Evolutionary conservation across 2,888 invertebrate species (phyloP), one percentile per base, ranked within the genome.

Genomic region (Drosophila demipolita): DNA sequence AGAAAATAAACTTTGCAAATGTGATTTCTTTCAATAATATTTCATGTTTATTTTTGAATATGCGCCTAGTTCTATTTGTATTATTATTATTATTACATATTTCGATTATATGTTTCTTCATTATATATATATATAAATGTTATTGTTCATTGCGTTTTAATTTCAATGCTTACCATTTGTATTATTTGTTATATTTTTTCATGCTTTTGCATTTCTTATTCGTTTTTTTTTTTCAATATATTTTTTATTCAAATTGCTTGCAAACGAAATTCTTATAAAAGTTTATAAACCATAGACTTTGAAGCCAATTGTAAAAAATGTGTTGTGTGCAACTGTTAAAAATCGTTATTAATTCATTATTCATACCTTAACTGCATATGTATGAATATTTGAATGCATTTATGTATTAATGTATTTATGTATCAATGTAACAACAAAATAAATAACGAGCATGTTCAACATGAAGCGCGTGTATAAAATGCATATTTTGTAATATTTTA

Each of bases 51-150:
- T 86, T 90, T 89, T 89, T 86, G 71, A 86, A 90, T 89, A 90
- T 86, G 87, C 90, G 85, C 87, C 85, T 86, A 86, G 89, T 83
- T 90, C 87, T 90, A 86, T 90, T 86, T 78, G 85, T 86, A 64
- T 67, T 78, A 57, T 70, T 69, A 57, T 40, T 83, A 72, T 85
- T 87, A 64, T 66, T 73, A 69, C 78, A 64, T 73, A 64, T 73
- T 80, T 89, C 87, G 81, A 84, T 84, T 89, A 85, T 89, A 86
- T 83, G 71, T 69, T 71, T 71, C 72, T 29, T 85, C 89, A 75
- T 80, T 80, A 73, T 88, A 76, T 53, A 53, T n/a, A 79, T 82
- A 80, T 77, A 90, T 90, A 83, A 77, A 75, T 78, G 72, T 80
- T 81, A 80, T 89, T 90, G 80, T 84, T 84, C 74, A 86, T 77